phyloP scores from a whole-genome alignment of 2,797 vertebrate species.

The Artibeus jamaicensis region DNA sequence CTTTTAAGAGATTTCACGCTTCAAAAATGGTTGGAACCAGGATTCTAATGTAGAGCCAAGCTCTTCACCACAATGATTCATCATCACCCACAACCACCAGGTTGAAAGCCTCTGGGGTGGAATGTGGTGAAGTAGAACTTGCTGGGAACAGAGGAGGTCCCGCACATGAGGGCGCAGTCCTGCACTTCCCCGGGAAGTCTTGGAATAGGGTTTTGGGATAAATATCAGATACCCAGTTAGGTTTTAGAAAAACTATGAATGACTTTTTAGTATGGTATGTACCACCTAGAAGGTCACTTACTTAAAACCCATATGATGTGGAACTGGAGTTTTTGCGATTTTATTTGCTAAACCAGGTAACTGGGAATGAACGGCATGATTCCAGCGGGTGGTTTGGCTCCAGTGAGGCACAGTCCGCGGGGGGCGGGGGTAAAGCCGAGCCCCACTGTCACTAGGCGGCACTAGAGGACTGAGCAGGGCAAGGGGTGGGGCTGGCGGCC shows the following conservation, averaged over 20 bases:
- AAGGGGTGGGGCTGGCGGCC: too few species aligned
- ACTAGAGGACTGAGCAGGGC: constrained; percentile 10
- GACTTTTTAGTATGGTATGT: not conserved
- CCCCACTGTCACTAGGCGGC: constrained; percentile 19
- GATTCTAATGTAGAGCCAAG: not conserved
- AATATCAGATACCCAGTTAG: not conserved
- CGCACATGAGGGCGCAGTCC: not conserved
- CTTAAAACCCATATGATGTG: not conserved
- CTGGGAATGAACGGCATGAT: not conserved
- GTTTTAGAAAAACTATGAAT: not conserved
- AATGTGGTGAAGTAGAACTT: not conserved
- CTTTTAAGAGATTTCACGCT: not conserved
- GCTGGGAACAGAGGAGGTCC: not conserved
- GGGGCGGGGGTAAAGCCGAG: not conserved
- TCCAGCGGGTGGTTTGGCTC: not conserved
- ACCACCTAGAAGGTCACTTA: not conserved
- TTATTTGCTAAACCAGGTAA: not conserved
- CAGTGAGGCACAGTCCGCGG: rapidly evolving
- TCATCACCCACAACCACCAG: not conserved
- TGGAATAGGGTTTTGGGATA: not conserved
- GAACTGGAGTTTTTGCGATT: not conserved
- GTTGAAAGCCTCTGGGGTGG: not conserved
- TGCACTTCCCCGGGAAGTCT: not conserved
- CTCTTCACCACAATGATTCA: not conserved
- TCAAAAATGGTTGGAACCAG: not conserved